Base-by-base conservation (phyloP, 2,113 vertebrate genomes). In the Formicarius rufipectus region DNA sequence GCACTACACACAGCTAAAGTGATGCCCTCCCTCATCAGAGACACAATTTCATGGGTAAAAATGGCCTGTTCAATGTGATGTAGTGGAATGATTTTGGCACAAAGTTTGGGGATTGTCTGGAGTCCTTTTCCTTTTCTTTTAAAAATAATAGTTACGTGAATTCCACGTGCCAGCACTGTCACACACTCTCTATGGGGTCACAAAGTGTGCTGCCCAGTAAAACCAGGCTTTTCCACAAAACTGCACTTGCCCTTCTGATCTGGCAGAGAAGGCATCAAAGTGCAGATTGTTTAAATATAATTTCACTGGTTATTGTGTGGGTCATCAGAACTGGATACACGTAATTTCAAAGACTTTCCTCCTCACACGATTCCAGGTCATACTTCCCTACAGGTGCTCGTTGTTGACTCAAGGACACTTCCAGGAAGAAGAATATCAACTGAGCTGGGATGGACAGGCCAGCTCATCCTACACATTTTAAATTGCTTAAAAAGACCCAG, bases 391-490 rank as follows among this genome's bases (percentile, higher is more conserved):
- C 91, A 67, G 87, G 80, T 90, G 73, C 73, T 80, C 14, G 10
- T 73, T 45, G 45, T 35, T 66, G 90, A 83, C 78, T 93, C 47
- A 40, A 97, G 91, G 95, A 93, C 93, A 52, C 13, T 67, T 76
- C 88, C 44, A 35, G 30, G 59, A 77, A 68, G 67, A 37, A 74
- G 69, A 84, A 60, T 74, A 89, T 72, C 50, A 76, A 59, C 45
- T 49, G 27, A 33, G 49, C 24, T 24, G 44, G 23, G 62, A 66
- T 35, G 58, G 78, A 78, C 87, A 71, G 82, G 20, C 63, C 58
- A 88, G 84, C 55, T 93, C 84, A 76, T 84, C 93, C 94, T 63
- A 33, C 53, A 85, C 89, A 91, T 96, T 96, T 96, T 91, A 95
- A 95, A 95, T 80, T 52, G 71, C 89, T 91, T 55, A 8, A 82